Conservation (phyloP, 2,113 vertebrate species). For the Burhinus oedicnemus region DNA sequence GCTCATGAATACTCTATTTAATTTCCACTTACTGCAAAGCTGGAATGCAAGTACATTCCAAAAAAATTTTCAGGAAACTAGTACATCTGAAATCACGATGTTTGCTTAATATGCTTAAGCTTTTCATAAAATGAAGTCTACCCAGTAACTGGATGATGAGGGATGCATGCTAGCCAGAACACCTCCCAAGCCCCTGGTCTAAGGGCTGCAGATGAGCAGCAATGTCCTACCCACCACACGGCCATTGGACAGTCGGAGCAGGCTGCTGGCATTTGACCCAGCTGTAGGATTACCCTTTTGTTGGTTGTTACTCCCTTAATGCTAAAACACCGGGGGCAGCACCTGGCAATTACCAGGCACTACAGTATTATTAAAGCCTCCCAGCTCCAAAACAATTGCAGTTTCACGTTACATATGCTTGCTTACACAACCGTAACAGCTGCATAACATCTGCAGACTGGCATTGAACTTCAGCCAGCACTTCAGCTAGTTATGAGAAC, state of each 20-base stretch:
- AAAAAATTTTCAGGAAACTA: rapidly evolving
- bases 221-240: rapidly evolving
- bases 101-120: rapidly evolving
- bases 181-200: rapidly evolving
- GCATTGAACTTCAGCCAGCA: background rate
- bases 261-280: too few species aligned
- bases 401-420: rapidly evolving
- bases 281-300: rapidly evolving
- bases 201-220: background rate
- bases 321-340: background rate
- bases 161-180: rapidly evolving
- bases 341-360: background rate
- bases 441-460: background rate
- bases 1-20: rapidly evolving
- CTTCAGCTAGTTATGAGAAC: background rate
- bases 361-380: background rate
- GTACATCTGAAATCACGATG: rapidly evolving
- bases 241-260: rapidly evolving
- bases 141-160: rapidly evolving
- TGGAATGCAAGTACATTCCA: background rate
- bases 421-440: background rate
- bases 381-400: rapidly evolving
- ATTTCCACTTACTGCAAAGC: background rate
- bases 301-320: rapidly evolving
- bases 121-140: background rate